Conservation (phyloP, 2,888 invertebrate genomes). For the Sphaerophoria rueppellii region DNA sequence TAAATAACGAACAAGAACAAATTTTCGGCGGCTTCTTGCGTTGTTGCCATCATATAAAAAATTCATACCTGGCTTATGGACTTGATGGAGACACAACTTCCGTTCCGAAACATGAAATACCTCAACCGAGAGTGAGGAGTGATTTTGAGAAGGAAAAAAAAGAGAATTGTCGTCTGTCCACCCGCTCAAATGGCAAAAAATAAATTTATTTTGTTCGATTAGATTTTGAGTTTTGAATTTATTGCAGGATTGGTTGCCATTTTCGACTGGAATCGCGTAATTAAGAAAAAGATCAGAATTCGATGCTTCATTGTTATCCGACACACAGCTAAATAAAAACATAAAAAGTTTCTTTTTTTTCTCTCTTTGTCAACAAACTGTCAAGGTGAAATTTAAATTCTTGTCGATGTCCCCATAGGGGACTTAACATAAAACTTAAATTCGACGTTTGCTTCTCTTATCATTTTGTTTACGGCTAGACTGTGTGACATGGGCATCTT, state of each 20-base stretch:
- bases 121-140: neutral
- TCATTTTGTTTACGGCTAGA: conserved; percentile 56
- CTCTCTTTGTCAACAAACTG: conserved; percentile 28
- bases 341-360: conserved; percentile 26
- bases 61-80: conserved; percentile 57
- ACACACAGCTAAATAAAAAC: conserved; percentile 44
- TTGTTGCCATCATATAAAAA: conserved; percentile 25
- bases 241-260: conserved; percentile 61
- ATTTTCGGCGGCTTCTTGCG: conserved; percentile 69
- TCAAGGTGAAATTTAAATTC: conserved; percentile 72
- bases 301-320: conserved; percentile 33
- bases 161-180: conserved; percentile 44
- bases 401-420: conserved; percentile 49
- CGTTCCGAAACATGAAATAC: conserved; percentile 50
- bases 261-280: conserved; percentile 48
- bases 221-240: conserved; percentile 73
- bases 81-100: conserved; percentile 56
- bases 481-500: conserved; percentile 44
- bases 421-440: conserved; percentile 40
- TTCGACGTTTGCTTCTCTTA: conserved; percentile 67
- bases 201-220: conserved; percentile 72
- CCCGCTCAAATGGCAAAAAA: conserved; percentile 63
- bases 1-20: conserved; percentile 71
- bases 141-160: conserved; percentile 7
- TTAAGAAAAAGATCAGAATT: conserved; percentile 54